These are phyloP conservation scores for Suricata suricatta DNA, from an alignment of 2,113 vertebrate genomes.

Conservation along the genomic window DNA sequence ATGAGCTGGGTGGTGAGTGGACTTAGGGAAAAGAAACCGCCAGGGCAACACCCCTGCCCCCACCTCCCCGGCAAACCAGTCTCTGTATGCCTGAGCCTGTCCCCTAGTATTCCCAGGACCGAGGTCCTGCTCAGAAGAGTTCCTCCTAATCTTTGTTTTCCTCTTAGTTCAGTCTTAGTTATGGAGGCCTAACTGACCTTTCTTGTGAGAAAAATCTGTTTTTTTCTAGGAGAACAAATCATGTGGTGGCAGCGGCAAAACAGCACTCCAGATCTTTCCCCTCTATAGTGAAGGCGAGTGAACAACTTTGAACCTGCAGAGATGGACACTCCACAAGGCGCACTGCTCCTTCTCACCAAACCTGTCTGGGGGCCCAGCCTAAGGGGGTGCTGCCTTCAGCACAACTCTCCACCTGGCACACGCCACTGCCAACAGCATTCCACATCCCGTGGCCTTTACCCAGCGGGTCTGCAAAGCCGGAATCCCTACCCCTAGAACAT, in stretches of 20 bases:
- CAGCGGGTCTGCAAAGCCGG: background rate
- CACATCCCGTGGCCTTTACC: too few species aligned
- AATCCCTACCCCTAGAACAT: background rate
- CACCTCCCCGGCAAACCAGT: background rate
- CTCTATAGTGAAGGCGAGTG: background rate
- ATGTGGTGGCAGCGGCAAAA: background rate
- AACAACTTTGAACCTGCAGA: slow-evolving; percentile 39
- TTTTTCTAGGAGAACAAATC: background rate
- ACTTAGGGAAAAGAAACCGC: background rate
- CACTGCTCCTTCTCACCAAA: slow-evolving; percentile 54
- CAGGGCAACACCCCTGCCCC: background rate
- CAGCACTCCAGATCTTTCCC: background rate
- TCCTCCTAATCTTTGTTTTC: background rate
- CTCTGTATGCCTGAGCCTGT: background rate
- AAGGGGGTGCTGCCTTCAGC: background rate
- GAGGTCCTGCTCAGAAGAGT: background rate
- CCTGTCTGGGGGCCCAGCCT: slow-evolving; percentile 53
- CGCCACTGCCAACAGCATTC: background rate
- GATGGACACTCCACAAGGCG: background rate
- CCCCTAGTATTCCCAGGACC: background rate
- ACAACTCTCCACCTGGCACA: background rate
- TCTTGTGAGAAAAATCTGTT: background rate
- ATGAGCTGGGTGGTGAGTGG: background rate
- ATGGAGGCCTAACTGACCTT: background rate
- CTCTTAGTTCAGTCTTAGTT: background rate